These are phyloP conservation scores for Chaetodon trifascialis DNA, from an alignment of 2,113 vertebrate genomes.

Conservation along the genomic window DNA sequence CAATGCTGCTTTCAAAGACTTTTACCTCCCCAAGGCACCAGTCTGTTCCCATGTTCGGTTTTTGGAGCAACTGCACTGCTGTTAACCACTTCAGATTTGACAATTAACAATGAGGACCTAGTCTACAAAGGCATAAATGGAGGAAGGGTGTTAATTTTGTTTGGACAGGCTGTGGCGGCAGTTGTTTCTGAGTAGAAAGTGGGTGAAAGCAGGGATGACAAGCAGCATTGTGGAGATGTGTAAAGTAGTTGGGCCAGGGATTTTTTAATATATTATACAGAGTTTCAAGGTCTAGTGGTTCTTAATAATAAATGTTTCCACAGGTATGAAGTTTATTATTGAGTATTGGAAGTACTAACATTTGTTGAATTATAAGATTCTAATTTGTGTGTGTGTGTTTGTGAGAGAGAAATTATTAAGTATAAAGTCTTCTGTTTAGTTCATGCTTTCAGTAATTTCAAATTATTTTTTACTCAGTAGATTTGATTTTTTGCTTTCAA, in stretches of 20 bases:
- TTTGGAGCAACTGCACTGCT: conserved; percentile 7
- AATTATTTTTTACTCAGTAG: too few relatives aligned
- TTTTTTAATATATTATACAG: background rate
- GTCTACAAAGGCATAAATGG: background rate
- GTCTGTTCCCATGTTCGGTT: background rate
- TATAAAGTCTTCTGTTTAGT: background rate
- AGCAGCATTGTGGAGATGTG: conserved; percentile 18
- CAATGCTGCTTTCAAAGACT: conserved; percentile 19
- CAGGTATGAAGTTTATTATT: conserved; percentile 1
- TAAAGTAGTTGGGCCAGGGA: background rate
- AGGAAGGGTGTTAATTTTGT: conserved; percentile 22
- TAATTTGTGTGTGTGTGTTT: background rate
- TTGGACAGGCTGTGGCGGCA: conserved; percentile 17
- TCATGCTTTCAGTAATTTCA: too few relatives aligned
- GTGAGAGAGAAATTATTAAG: background rate
- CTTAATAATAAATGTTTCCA: conserved; percentile 18
- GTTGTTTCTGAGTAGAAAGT: background rate
- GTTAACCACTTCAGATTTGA: conserved; percentile 14
- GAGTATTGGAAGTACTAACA: background rate
- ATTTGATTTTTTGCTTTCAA: too few relatives aligned
- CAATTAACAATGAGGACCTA: conserved; percentile 2
- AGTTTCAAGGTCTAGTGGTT: background rate
- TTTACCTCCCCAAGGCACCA: conserved; percentile 17
- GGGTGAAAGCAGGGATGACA: background rate
- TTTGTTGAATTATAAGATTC: background rate